Evolutionary conservation across 30 jellyfish, hydroid and myxozoan genomes (phyloP).

Genomic region (Turritopsis rubra): DNA sequence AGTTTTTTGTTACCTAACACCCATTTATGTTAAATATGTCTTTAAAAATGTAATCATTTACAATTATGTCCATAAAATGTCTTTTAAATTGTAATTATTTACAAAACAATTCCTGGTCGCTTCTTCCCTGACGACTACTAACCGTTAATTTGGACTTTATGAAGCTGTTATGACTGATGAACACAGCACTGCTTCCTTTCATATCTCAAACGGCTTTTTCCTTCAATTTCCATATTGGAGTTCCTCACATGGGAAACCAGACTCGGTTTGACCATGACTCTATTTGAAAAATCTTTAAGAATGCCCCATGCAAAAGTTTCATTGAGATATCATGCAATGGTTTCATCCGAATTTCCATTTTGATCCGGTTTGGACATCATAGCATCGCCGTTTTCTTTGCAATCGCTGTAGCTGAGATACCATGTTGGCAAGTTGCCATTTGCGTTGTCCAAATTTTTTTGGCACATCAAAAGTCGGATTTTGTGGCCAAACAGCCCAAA

Average conservation of each 20-base stretch:
- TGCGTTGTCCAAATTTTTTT: slow-evolving; percentile 22
- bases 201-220: no score
- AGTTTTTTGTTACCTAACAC: background rate
- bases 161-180: no score
- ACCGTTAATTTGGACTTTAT: no score
- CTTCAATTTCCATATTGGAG: background rate
- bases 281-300: no score
- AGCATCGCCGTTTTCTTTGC: slow-evolving; percentile 4
- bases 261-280: no score
- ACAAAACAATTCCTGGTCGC: no score
- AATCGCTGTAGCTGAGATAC: slow-evolving; percentile 18
- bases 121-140: no score
- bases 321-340: background rate
- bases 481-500: slow-evolving; percentile 80
- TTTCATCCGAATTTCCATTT: slow-evolving; percentile 4
- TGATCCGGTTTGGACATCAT: slow-evolving; percentile 3
- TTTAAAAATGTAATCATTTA: no score
- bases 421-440: slow-evolving; percentile 18
- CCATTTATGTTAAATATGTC: background rate
- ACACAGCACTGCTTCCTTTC: no score
- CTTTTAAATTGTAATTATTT: no score
- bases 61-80: background rate
- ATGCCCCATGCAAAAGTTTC: no score
- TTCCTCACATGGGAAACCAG: background rate
- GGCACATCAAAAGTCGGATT: slow-evolving; percentile 46